phyloP scores from a whole-genome alignment of 2,113 vertebrate species.

The human region DNA sequence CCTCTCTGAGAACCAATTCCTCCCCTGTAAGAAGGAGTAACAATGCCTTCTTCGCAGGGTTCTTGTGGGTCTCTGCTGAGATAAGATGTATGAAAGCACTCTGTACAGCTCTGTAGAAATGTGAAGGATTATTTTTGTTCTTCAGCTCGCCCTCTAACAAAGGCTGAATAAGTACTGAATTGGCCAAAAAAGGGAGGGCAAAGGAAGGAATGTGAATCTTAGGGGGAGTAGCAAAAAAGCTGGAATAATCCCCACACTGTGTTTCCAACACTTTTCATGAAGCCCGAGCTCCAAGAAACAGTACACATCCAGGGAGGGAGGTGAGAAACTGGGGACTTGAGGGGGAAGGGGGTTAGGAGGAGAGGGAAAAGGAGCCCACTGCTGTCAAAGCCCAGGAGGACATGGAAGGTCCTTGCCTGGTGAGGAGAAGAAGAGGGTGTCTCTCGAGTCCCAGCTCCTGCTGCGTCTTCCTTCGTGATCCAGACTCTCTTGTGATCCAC shows the following conservation, averaged over 20 bases:
- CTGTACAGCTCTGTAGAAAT: neutral
- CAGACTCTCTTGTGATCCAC: conserved; percentile 36
- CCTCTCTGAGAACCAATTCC: neutral
- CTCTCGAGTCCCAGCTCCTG: neutral
- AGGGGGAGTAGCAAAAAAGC: conserved; percentile 34
- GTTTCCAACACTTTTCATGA: neutral
- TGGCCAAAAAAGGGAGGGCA: conserved; percentile 38
- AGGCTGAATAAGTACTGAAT: conserved; percentile 59
- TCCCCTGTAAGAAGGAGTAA: neutral
- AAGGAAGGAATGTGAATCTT: conserved; percentile 60
- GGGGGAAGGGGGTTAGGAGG: neutral
- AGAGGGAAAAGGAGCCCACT: neutral
- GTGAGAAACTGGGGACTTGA: neutral
- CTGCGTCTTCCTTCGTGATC: conserved; percentile 21
- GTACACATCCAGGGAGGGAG: neutral
- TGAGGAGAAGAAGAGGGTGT: neutral
- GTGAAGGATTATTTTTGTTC: conserved; percentile 37
- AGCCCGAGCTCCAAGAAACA: neutral
- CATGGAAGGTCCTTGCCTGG: neutral
- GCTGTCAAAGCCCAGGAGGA: neutral
- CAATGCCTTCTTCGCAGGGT: neutral
- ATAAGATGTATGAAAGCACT: neutral
- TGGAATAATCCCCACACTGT: conserved; percentile 2
- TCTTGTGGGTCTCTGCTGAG: neutral
- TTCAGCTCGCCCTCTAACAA: conserved; percentile 29